Percentiles rank a stretch among this genome's conserved stretches.
Evolutionary conservation across 2,113 vertebrate genomes (phyloP).

Genomic region (Sebastes fasciatus): DNA sequence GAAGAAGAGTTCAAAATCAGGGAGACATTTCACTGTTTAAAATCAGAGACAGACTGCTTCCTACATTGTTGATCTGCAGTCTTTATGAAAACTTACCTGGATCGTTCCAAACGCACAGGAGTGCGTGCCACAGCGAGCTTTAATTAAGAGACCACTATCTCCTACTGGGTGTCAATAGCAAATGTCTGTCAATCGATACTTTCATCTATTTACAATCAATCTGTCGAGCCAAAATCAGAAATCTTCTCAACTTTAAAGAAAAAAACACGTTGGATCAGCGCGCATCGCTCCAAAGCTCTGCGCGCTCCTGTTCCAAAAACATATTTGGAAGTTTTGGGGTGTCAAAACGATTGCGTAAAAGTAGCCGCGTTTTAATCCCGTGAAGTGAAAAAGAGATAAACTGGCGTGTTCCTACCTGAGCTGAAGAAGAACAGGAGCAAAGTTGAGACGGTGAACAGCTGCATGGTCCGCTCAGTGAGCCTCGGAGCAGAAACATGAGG

Average conservation of each 20-base stretch:
- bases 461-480: slow-evolving; percentile 69
- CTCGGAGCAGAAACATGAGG: slow-evolving; percentile 50
- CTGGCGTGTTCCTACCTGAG: slow-evolving; percentile 69
- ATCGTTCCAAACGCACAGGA: slow-evolving; percentile 20
- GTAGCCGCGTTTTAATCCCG: slow-evolving; percentile 10
- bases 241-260: not conserved
- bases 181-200: not conserved
- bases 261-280: not conserved
- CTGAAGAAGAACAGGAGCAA: slow-evolving; percentile 73
- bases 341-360: not conserved
- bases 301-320: not conserved
- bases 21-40: not conserved
- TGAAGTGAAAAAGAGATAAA: not conserved
- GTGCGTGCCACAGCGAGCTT: slow-evolving; percentile 22
- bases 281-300: slow-evolving; percentile 1
- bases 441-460: slow-evolving; percentile 69
- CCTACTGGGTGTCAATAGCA: not conserved
- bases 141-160: not conserved
- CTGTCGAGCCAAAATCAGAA: not conserved
- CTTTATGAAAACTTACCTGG: slow-evolving; percentile 28
- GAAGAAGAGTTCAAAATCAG: not conserved
- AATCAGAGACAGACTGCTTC: not conserved
- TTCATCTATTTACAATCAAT: not conserved
- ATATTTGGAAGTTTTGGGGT: not conserved
- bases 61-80: not conserved